These are phyloP conservation scores for Menidia beryllina DNA, from an alignment of 2,113 vertebrate species.

Conservation along the genomic window DNA sequence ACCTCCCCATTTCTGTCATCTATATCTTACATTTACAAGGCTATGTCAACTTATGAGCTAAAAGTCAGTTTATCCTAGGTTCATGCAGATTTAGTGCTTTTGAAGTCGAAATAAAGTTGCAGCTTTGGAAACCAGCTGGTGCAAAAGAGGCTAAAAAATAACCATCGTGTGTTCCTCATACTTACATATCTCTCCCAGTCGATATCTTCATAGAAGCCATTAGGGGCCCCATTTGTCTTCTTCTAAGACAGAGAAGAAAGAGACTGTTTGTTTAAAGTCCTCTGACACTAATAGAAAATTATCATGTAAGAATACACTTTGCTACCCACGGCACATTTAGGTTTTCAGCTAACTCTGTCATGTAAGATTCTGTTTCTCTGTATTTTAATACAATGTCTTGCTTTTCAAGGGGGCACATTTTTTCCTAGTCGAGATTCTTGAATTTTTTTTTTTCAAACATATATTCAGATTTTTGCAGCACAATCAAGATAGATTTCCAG, in stretches of 20 bases:
- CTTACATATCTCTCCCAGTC: constrained; percentile 99
- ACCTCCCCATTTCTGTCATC: background rate
- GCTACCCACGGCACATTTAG: background rate
- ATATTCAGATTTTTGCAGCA: background rate
- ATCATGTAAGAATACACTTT: background rate
- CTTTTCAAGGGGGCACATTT: background rate
- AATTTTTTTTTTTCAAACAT: background rate
- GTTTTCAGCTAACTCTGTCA: constrained; percentile 3
- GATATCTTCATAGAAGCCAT: constrained; percentile 96
- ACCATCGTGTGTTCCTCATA: constrained; percentile 37
- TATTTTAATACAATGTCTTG: background rate
- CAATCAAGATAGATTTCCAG: too few relatives aligned
- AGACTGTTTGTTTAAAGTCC: constrained; percentile 23
- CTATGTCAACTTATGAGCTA: background rate
- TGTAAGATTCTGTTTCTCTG: background rate
- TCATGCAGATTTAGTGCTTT: background rate
- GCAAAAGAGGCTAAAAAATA: background rate
- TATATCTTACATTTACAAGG: background rate
- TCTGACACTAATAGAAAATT: constrained; percentile 6
- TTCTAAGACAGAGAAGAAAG: constrained; percentile 82
- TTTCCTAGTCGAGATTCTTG: background rate
- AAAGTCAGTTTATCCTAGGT: constrained; percentile 9
- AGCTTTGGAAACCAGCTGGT: fast-evolving
- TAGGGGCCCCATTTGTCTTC: constrained; percentile 93
- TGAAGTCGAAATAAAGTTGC: constrained; percentile 8